phyloP scores from a whole-genome alignment of 1,140 invertebrate genomes.

The Homarus americanus region DNA sequence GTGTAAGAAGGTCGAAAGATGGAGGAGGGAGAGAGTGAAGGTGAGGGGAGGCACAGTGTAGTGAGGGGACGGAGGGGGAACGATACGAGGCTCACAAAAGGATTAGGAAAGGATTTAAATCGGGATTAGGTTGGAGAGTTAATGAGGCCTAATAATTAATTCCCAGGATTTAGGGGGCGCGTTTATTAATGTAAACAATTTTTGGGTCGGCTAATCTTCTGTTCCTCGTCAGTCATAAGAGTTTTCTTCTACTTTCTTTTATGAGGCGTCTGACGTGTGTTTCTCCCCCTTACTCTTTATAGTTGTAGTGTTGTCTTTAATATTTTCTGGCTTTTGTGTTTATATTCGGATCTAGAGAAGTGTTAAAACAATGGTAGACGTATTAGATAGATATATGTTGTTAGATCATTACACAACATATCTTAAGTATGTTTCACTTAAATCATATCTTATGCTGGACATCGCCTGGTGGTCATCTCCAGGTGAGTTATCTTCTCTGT shows the following conservation, averaged over 20 bases:
- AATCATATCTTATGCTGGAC: too few relatives aligned
- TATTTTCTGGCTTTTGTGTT: too few relatives aligned
- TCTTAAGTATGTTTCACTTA: too few relatives aligned
- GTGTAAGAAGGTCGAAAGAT: too few relatives aligned
- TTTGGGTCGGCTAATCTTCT: slow-evolving; percentile 35
- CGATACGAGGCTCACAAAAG: background rate
- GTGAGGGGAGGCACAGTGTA: too few relatives aligned
- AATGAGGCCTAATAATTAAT: slow-evolving; percentile 75
- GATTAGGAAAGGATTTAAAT: slow-evolving; percentile 61
- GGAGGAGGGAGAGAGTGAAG: background rate
- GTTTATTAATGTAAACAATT: slow-evolving; percentile 73
- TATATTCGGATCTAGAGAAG: too few relatives aligned
- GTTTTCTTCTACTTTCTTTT: background rate
- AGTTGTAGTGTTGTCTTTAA: too few relatives aligned
- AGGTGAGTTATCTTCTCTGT: too few relatives aligned
- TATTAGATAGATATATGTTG: too few relatives aligned
- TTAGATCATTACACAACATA: too few relatives aligned
- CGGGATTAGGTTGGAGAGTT: slow-evolving; percentile 73
- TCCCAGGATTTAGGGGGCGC: slow-evolving; percentile 49
- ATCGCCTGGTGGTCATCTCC: too few relatives aligned
- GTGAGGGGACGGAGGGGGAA: background rate
- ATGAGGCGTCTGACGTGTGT: background rate
- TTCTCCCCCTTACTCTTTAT: background rate
- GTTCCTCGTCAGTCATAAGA: slow-evolving; percentile 17
- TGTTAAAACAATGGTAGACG: too few relatives aligned